These are phyloP conservation scores for Synchiropus splendidus DNA, from an alignment of 2,113 vertebrate genomes.

Conservation along the genomic window DNA sequence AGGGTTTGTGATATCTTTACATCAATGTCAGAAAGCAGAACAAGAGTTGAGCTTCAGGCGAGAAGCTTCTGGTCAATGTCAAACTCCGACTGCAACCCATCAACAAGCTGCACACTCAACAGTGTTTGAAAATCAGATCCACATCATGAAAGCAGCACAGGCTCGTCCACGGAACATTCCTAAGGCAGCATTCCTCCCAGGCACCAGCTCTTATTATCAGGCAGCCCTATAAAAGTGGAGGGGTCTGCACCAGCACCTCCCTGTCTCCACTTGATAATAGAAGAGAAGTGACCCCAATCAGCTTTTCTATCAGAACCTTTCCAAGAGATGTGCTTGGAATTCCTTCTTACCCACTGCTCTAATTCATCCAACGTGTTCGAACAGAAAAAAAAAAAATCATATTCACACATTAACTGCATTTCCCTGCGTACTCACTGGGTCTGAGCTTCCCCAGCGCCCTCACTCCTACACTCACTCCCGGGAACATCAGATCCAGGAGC, in stretches of 20 bases:
- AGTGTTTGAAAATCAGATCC: not conserved
- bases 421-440: no score
- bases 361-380: no score
- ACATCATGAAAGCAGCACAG: constrained; percentile 10
- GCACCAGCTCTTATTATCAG: constrained; percentile 55
- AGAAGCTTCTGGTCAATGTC: constrained; percentile 21
- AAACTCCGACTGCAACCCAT: constrained; percentile 4
- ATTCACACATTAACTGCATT: no score
- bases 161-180: constrained; percentile 31
- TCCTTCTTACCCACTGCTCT: no score
- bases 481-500: constrained; percentile 26
- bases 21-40: constrained; percentile 19
- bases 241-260: constrained; percentile 19
- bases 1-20: constrained; percentile 11
- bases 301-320: constrained; percentile 9
- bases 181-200: constrained; percentile 44
- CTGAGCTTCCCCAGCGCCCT: constrained; percentile 5
- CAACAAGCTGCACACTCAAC: constrained; percentile 3
- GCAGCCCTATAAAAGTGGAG: constrained; percentile 40
- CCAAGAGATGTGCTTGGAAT: constrained; percentile 5
- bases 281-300: constrained; percentile 44
- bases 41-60: constrained; percentile 18
- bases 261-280: constrained; percentile 40
- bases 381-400: not conserved
- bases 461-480: constrained; percentile 22